Base-by-base conservation (phyloP, 2,797 vertebrate genomes). In the Esox lucius region DNA sequence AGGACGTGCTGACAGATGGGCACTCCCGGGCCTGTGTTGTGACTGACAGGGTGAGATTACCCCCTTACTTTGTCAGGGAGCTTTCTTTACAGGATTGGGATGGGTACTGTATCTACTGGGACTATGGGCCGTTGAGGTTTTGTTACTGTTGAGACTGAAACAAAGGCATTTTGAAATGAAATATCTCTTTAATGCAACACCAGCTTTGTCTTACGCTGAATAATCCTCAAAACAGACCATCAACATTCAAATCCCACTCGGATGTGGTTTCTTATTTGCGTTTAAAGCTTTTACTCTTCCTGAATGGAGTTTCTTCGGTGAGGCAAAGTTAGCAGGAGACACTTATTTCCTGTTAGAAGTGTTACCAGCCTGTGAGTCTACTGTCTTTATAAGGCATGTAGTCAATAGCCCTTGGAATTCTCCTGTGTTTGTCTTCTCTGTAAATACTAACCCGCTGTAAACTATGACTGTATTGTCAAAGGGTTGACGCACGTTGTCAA, bases 1-100 rank as follows among this genome's bases (percentile, higher is more conserved):
- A 82, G 86, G 85, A 88, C 70, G 83, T 91, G 87, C 84, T 81
- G 85, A 73, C 86, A 83, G 87, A 77, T 46, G 26, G 26, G 17
- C 12, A 31, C 48, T 24, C 28, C n/a, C 26, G 24, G 64, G 66
- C 19, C 35, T 62, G 13, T 69, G 67, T 19, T 51, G 39, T 49
- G 46, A 51, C 39, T 26, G 62, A 33, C 68, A 12, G 31, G 48
- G 11, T 31, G 68, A 70, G 15, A 49, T 70, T 26, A 49, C 46
- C 8, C 65, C 8, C 31, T 35, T 33, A 67, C 16, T 1, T 67
- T 31, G 65, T 4, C 33, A 7, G 65, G 4, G 24, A n/a, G 11
- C 68, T 24, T 28, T 24, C 28, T 59, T 59, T 24, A 12, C n/a
- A 11, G 9, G 56, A 24, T 16, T 4, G 17, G 28, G 62, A 28